Evolutionary conservation across 2,113 vertebrate species (phyloP).

Genomic region (Coregonus clupeaformis): DNA sequence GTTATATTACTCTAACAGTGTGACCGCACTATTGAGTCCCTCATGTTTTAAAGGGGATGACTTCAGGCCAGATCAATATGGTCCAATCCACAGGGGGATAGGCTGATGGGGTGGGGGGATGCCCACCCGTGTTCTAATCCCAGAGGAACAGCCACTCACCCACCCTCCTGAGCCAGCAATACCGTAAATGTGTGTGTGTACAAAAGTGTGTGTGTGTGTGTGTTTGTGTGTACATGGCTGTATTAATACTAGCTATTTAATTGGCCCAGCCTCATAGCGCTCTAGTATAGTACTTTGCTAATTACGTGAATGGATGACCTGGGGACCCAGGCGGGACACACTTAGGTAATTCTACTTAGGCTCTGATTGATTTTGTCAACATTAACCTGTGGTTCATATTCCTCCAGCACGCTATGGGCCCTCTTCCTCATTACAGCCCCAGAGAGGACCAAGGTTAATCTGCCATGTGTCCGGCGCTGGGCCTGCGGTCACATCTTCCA

Average conservation of each 20-base stretch:
- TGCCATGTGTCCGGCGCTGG: background rate
- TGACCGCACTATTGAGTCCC: conserved; percentile 31
- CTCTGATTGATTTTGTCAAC: conserved; percentile 51
- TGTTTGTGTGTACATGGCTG: background rate
- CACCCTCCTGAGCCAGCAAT: too few relatives aligned
- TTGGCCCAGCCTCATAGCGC: conserved; percentile 41
- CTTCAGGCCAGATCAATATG: conserved; percentile 55
- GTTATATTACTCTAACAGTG: conserved; percentile 43
- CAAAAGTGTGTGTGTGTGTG: conserved; percentile 9
- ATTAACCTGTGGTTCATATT: conserved; percentile 45
- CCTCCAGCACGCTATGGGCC: conserved; percentile 14
- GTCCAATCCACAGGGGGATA: background rate
- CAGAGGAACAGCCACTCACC: conserved; percentile 10
- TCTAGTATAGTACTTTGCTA: conserved; percentile 40
- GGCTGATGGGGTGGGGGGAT: too few relatives aligned
- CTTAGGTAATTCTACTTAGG: conserved; percentile 54
- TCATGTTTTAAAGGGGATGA: conserved; percentile 28
- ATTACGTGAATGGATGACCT: conserved; percentile 61
- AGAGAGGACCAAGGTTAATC: conserved; percentile 34
- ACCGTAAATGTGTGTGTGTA: conserved; percentile 19
- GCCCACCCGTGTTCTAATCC: conserved; percentile 5
- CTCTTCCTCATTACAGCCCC: conserved; percentile 26
- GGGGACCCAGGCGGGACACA: conserved; percentile 22
- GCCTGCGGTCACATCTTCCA: conserved; percentile 2
- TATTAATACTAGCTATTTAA: conserved; percentile 46